Conservation (phyloP, 2,113 vertebrate species). For the Brevimyrus niger region DNA sequence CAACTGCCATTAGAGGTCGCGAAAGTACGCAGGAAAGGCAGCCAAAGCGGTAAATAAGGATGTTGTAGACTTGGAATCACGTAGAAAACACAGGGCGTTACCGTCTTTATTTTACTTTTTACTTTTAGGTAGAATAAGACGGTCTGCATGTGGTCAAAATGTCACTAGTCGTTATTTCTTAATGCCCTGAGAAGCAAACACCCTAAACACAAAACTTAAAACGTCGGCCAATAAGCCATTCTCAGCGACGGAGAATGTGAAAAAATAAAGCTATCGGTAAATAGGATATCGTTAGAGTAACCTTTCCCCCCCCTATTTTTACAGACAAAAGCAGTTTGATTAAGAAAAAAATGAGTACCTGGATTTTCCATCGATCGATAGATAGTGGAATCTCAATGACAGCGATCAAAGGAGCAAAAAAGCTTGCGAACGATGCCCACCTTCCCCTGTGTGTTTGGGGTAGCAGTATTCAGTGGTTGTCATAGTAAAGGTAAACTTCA, state of each 20-base stretch:
- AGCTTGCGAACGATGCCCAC: not conserved
- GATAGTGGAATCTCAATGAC: not conserved
- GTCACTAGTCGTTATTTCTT: not conserved
- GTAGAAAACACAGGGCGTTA: not conserved
- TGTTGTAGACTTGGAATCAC: not conserved
- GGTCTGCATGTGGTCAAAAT: not conserved
- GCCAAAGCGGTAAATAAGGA: not conserved
- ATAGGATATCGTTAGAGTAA: not conserved
- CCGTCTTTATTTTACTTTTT: not conserved
- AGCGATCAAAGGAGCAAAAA: not conserved
- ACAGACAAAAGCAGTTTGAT: not conserved
- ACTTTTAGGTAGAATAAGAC: not conserved
- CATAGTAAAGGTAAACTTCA: slow-evolving; percentile 14
- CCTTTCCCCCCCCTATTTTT: not conserved
- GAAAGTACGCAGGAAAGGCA: not conserved
- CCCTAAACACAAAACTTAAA: not conserved
- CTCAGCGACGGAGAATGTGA: not conserved
- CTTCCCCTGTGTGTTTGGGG: not conserved
- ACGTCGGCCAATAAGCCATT: not conserved
- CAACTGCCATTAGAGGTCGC: slow-evolving; percentile 3
- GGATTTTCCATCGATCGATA: slow-evolving; percentile 3
- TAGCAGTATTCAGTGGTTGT: not conserved
- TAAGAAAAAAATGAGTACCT: not conserved
- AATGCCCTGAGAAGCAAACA: not conserved
- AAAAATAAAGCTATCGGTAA: not conserved